Evolutionary conservation across 2,888 invertebrate species (phyloP).

Genomic region (Lithophane semibrunnea): DNA sequence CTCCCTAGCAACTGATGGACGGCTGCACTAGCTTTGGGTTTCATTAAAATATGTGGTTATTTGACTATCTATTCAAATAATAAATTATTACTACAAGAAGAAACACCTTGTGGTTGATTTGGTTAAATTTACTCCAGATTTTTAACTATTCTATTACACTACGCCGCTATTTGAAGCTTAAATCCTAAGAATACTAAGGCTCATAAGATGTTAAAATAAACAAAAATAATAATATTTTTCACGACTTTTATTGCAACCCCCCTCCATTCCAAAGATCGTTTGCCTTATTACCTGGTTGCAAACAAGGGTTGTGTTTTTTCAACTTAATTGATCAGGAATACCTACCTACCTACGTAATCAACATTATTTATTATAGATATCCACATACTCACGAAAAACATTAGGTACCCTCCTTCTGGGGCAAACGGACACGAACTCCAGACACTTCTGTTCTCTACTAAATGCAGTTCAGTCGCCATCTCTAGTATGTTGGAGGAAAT

Average conservation of each 20-base stretch:
- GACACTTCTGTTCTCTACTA: background rate
- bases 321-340: background rate
- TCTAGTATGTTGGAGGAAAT: background rate
- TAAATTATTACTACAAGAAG: background rate
- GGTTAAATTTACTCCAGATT: background rate
- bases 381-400: no score
- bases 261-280: background rate
- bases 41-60: conserved; percentile 21
- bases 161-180: background rate
- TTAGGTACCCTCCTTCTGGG: no score
- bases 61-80: background rate
- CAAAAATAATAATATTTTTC: background rate
- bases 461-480: background rate
- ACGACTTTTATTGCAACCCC: background rate
- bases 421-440: no score
- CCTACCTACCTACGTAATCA: background rate
- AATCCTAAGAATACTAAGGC: no score
- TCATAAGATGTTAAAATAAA: background rate
- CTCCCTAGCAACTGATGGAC: conserved; percentile 2
- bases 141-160: background rate
- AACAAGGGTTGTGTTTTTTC: background rate
- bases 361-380: background rate
- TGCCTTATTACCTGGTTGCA: background rate
- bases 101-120: background rate
- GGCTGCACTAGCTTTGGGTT: background rate